Conservation (phyloP, 2,113 vertebrate species). For the Sphyrna mokarran region DNA sequence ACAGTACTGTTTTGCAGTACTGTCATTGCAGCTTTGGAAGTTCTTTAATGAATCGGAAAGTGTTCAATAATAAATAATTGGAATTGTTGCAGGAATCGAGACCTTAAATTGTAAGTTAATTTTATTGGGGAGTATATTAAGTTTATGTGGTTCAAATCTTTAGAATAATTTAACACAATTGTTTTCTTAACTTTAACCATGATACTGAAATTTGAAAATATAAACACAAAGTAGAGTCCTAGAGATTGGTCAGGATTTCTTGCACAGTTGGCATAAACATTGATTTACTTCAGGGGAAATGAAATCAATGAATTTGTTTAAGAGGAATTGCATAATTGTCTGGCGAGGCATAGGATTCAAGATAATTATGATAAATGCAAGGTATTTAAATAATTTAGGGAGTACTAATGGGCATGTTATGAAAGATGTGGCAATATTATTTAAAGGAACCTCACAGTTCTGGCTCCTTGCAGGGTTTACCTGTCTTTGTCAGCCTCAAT, state of each 20-base stretch:
- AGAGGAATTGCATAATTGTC: not conserved
- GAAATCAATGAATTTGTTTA: constrained; percentile 17
- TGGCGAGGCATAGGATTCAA: not conserved
- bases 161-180: not conserved
- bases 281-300: constrained; percentile 16
- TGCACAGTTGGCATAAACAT: not conserved
- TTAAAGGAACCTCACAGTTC: not conserved
- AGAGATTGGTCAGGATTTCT: not conserved
- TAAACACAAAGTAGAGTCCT: not conserved
- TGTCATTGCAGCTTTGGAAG: not conserved
- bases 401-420: not conserved
- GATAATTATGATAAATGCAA: not conserved
- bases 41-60: not conserved
- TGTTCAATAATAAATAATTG: not conserved
- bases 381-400: not conserved
- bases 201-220: not conserved
- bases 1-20: not conserved
- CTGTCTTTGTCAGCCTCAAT: not conserved
- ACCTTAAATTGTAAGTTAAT: not conserved
- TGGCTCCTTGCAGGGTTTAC: not conserved
- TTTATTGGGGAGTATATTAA: not conserved
- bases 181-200: not conserved
- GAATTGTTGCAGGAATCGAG: not conserved
- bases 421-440: not conserved
- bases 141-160: not conserved